Evolutionary conservation across 2,797 vertebrate species (phyloP), one percentile per base, ranked within the genome.

Genomic region (Gambelia wislizenii): DNA sequence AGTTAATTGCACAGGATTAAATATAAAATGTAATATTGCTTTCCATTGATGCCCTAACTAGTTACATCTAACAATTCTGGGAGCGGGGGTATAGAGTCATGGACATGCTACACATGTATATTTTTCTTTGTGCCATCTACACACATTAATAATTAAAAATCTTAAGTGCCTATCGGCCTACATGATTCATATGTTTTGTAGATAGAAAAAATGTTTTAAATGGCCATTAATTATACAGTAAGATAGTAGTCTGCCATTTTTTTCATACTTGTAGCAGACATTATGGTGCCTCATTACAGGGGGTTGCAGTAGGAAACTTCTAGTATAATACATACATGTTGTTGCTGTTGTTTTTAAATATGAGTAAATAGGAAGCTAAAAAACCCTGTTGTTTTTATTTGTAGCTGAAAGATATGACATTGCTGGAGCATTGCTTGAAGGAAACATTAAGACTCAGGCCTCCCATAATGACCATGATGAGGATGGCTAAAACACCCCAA

Each of bases 401-500:
- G 42, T 95, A 99, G 99, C 96, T 99, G 75, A 99, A 99, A 92
- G 98, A 99, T 87, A 96, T 99, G 83, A 97, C 86, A 94, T 91
- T 99, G 93, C 92, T 99, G 96, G 99, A 99, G 87, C 97, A 97
- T 90, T 99, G 99, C 90, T 95, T 99, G 84, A 99, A 99, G 96
- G 99, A 99, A 96, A 99, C 99, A 0, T 96, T 99, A 79, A 97
- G 99, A 90, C 98, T 99, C 69, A 97, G 99, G 61, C 99, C 99
- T 5, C 99, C 99, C 13, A 98, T 99, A 94, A 99, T 99, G 99
- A 99, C 99, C 75, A 99, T 99, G 97, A 99, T 99, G 99, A 98
- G 99, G 94, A 97, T 99, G 98, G 98, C 98, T 84, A 98, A 90
- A 95, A 98, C 98, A 36, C 98, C 98, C 82, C 99, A 99, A 96